Conservation (phyloP, 2,113 vertebrate species). For the Lucifuga dentata region DNA sequence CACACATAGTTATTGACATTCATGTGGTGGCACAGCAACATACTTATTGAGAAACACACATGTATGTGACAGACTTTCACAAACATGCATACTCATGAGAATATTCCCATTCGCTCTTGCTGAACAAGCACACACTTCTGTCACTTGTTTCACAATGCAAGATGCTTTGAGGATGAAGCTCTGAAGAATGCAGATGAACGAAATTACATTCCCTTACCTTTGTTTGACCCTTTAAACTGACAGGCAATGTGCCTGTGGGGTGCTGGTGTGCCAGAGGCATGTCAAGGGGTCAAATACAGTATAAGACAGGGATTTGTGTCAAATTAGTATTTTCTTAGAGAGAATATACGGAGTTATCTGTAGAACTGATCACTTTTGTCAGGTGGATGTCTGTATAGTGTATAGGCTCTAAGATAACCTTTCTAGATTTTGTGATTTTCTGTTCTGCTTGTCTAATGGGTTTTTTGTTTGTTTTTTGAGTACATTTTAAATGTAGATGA, state of each 20-base stretch:
- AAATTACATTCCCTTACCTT: slow-evolving; percentile 75
- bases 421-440: background rate
- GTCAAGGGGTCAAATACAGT: slow-evolving; percentile 75
- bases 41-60: slow-evolving; percentile 36
- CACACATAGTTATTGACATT: slow-evolving; percentile 54
- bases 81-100: slow-evolving; percentile 40
- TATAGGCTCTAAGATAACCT: background rate
- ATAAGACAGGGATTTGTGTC: slow-evolving; percentile 78
- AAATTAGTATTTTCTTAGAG: slow-evolving; percentile 76
- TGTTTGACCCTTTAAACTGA: slow-evolving; percentile 79
- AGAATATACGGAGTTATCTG: slow-evolving; percentile 50
- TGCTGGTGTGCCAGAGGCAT: slow-evolving; percentile 60
- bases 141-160: slow-evolving; percentile 63
- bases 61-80: slow-evolving; percentile 28
- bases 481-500: slow-evolving; percentile 1
- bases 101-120: slow-evolving; percentile 30
- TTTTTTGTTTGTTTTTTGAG: slow-evolving; percentile 2
- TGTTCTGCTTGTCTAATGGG: background rate
- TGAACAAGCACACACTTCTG: slow-evolving; percentile 31
- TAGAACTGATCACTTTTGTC: slow-evolving; percentile 30
- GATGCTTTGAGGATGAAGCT: slow-evolving; percentile 65
- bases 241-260: slow-evolving; percentile 75
- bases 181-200: slow-evolving; percentile 72
- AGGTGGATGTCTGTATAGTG: slow-evolving; percentile 4
- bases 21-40: slow-evolving; percentile 18